Base-by-base conservation (phyloP, 2,888 invertebrate genomes). In the Nasonia oneida region DNA sequence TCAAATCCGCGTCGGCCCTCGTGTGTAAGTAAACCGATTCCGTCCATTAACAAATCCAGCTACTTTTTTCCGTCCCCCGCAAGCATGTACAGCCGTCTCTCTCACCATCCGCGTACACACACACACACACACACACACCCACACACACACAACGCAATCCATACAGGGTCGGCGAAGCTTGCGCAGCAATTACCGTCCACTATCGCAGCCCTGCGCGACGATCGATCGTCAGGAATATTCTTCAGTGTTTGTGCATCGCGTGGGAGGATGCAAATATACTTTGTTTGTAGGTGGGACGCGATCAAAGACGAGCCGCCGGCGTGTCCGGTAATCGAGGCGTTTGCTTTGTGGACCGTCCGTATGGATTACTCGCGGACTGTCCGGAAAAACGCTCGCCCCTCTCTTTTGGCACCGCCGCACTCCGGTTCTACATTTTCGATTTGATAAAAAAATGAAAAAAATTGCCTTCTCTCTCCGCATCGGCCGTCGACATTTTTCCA, bases 241-340 rank as follows among this genome's bases (percentile, higher is more conserved):
- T 50, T 79, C 64, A 23, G 67, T 14, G 67, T 67, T 64, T 64
- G 47, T 12, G 64, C 23, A 64, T 64, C 23, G 64, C 29, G 64
- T 23, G 64, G 29, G 61, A 61, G 23, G 23, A 64, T 64, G 23
- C 64, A 64, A 64, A 64, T 64, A 64, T 64, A 64, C 64, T 64
- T 64, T 64, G 23, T 64, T 64, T 64, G 18, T 64, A 64, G n/a
- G 64, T 64, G 23, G 23, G 8, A 64, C 23, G 18, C 64, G 64
- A 64, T 64, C 64, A 64, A 64, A 64, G 64, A 29, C n/a, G n/a
- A 23, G 61, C 61, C 37, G 37, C 18, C 10, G 29, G 6, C 10
- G 64, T 23, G 64, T 64, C 23, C 64, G 64, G 64, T 64, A 64
- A 64, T 64, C 23, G 64, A 64, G 64, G 10, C 64, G 64, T 64